Conservation (phyloP, 2,888 invertebrate species). For the Mythimna loreyi region DNA sequence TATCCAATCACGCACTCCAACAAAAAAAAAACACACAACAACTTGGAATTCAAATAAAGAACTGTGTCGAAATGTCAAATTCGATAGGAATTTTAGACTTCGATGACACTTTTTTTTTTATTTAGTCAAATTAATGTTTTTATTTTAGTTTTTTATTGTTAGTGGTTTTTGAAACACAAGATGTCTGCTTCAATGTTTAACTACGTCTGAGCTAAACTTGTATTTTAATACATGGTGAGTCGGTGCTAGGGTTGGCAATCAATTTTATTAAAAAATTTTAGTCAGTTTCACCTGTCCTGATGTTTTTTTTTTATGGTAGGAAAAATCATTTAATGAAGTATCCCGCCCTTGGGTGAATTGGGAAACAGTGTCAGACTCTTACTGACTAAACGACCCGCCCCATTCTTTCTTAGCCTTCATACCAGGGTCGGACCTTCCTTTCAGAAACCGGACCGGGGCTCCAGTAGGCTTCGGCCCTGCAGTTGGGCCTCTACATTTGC, state of each 20-base stretch:
- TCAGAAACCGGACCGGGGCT: no score
- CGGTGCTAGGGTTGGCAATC: constrained; percentile 42
- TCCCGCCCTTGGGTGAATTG: no score
- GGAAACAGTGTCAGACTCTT: no score
- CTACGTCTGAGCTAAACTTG: constrained; percentile 51
- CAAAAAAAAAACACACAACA: constrained; percentile 20
- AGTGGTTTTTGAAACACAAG: constrained; percentile 28
- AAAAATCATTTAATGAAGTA: no score
- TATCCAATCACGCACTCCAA: constrained; percentile 14
- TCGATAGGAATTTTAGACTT: not conserved
- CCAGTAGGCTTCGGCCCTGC: no score
- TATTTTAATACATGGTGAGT: constrained; percentile 27
- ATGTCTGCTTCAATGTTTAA: constrained; percentile 5
- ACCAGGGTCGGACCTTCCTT: no score
- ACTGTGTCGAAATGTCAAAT: constrained; percentile 34
- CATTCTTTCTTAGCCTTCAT: no score
- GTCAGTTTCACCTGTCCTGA: no score
- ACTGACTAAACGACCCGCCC: no score
- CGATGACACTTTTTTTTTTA: not conserved
- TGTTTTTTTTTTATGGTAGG: no score
- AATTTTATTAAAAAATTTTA: no score
- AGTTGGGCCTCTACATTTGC: no score
- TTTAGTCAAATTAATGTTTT: not conserved
- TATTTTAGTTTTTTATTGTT: not conserved
- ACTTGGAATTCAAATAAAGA: constrained; percentile 17